These are phyloP conservation scores for Etheostoma spectabile DNA, from an alignment of 2,113 vertebrate species.

Conservation along the genomic window DNA sequence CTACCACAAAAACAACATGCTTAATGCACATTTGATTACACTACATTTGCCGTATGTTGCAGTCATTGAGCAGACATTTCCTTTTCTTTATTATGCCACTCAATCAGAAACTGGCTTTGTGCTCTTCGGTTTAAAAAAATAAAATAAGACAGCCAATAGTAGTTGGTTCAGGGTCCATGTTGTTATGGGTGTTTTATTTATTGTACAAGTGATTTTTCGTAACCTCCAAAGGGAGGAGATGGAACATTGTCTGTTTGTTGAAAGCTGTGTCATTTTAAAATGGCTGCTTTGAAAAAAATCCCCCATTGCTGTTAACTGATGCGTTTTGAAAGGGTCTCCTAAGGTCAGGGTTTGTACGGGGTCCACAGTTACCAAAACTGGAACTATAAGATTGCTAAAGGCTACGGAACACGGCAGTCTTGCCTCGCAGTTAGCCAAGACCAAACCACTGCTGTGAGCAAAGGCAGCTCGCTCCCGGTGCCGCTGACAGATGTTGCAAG, in stretches of 20 bases:
- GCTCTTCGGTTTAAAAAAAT: neutral
- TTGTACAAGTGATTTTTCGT: neutral
- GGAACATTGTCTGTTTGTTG: neutral
- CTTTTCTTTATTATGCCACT: neutral
- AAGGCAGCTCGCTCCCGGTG: slow-evolving; percentile 11
- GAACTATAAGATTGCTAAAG: neutral
- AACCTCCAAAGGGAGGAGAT: neutral
- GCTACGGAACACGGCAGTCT: neutral
- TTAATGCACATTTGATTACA: too few relatives aligned
- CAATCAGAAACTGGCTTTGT: neutral
- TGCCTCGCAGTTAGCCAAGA: slow-evolving; percentile 1
- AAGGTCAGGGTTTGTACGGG: slow-evolving; percentile 8
- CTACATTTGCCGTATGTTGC: too few relatives aligned
- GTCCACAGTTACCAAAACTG: neutral
- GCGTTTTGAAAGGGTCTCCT: slow-evolving; percentile 25
- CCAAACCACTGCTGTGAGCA: neutral
- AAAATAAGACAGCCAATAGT: neutral
- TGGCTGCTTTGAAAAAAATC: neutral
- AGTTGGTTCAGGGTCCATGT: neutral
- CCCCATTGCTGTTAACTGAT: slow-evolving; percentile 14
- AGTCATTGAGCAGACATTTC: neutral
- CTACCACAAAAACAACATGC: too few relatives aligned
- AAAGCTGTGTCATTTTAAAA: neutral
- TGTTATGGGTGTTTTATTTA: neutral
- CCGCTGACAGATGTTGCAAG: slow-evolving; percentile 70